Conservation (phyloP, 2,113 vertebrate genomes). For the Coreoperca whiteheadi region DNA sequence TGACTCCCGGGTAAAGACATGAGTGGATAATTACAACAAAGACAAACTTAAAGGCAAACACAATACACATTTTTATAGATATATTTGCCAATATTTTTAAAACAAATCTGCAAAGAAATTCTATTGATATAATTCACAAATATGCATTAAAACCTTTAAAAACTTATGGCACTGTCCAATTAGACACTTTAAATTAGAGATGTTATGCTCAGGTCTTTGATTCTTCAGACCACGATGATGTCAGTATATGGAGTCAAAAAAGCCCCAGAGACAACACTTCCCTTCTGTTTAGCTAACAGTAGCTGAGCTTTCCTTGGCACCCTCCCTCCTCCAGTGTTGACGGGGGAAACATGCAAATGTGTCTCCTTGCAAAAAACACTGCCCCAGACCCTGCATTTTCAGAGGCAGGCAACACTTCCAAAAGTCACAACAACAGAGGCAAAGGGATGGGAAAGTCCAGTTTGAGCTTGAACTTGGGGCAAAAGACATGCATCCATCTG, state of each 20-base stretch:
- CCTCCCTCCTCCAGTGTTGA: slow-evolving; percentile 61
- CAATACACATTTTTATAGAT: not conserved
- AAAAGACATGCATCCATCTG: slow-evolving; percentile 23
- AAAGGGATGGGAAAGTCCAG: slow-evolving; percentile 13
- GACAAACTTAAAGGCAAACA: not conserved
- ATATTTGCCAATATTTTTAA: not conserved
- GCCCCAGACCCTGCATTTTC: slow-evolving; percentile 42
- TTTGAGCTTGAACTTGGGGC: slow-evolving; percentile 46
- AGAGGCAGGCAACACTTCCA: slow-evolving; percentile 64
- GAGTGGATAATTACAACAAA: not conserved
- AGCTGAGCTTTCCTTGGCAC: slow-evolving; percentile 51
- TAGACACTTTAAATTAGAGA: not conserved
- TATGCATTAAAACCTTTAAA: not conserved
- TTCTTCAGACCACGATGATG: slow-evolving; percentile 2
- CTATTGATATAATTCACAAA: not conserved
- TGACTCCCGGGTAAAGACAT: not conserved
- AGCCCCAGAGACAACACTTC: slow-evolving; percentile 41
- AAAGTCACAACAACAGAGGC: slow-evolving; percentile 62
- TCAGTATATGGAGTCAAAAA: slow-evolving; percentile 23
- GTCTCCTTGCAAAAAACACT: slow-evolving; percentile 47
- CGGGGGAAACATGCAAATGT: slow-evolving; percentile 80
- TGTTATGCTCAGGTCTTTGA: not conserved
- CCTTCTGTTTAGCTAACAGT: slow-evolving; percentile 48
- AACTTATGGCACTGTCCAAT: not conserved
- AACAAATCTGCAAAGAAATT: not conserved